phyloP scores from a whole-genome alignment of 2,113 vertebrate genomes.

The Protobothrops mucrosquamatus region DNA sequence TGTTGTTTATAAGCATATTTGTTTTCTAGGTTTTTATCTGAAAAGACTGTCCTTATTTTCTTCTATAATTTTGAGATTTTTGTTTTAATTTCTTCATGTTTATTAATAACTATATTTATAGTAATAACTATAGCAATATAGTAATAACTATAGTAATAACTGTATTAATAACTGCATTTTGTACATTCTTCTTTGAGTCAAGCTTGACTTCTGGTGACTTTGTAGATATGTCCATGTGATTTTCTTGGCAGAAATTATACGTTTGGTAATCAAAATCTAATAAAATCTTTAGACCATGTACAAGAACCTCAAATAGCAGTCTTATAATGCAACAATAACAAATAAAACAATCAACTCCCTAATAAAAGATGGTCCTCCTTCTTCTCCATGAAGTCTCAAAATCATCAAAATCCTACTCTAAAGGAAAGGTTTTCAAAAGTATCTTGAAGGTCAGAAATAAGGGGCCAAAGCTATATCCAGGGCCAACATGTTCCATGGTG shows the following conservation, averaged over 20 bases:
- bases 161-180: not conserved
- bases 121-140: too few species aligned
- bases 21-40: not conserved
- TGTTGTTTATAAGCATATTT: not conserved
- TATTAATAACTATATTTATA: not conserved
- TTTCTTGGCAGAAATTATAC: not conserved
- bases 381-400: not conserved
- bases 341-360: not conserved
- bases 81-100: not conserved
- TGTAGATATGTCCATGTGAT: not conserved
- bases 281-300: not conserved
- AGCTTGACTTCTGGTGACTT: not conserved
- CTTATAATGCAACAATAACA: not conserved
- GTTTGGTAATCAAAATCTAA: not conserved
- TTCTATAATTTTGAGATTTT: not conserved
- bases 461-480: not conserved
- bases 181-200: not conserved
- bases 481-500: not conserved
- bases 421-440: not conserved
- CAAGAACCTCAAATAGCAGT: not conserved
- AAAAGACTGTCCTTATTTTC: not conserved
- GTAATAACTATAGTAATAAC: not conserved
- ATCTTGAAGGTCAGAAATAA: not conserved
- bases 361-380: not conserved
- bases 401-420: not conserved